Conservation (phyloP, 2,113 vertebrate genomes). For the Spea bombifrons region DNA sequence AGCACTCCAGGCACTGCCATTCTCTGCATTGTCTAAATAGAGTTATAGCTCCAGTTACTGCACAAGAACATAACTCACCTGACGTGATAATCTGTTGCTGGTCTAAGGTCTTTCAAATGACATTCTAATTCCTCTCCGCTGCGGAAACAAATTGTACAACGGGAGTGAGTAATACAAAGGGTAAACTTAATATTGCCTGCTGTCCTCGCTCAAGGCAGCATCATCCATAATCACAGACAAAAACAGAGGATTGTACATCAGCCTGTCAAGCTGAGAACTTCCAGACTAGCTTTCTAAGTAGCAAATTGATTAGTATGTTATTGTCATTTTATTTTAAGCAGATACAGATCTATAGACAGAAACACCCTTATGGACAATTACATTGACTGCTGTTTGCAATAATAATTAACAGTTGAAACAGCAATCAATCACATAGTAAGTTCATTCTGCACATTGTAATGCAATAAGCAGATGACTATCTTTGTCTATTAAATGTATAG, state of each 20-base stretch:
- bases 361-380: slow-evolving; percentile 4
- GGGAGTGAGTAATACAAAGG: slow-evolving; percentile 42
- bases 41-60: background rate
- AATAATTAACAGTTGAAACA: background rate
- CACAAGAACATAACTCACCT: slow-evolving; percentile 71
- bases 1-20: background rate
- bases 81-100: slow-evolving; percentile 91
- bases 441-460: background rate
- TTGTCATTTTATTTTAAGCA: background rate
- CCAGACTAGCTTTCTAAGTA: background rate
- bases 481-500: background rate
- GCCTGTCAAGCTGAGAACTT: background rate
- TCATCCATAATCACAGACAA: slow-evolving; percentile 31
- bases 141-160: slow-evolving; percentile 53
- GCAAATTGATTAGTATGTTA: background rate
- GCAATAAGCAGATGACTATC: background rate
- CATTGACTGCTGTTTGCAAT: background rate
- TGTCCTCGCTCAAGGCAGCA: slow-evolving; percentile 5
- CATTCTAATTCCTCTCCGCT: slow-evolving; percentile 95
- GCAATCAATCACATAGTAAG: background rate
- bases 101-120: slow-evolving; percentile 90
- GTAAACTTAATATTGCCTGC: slow-evolving; percentile 15
- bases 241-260: background rate
- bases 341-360: background rate
- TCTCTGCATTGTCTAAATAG: background rate